Base-by-base conservation (phyloP, 2,888 invertebrate genomes). In the Achlya flavicornis region DNA sequence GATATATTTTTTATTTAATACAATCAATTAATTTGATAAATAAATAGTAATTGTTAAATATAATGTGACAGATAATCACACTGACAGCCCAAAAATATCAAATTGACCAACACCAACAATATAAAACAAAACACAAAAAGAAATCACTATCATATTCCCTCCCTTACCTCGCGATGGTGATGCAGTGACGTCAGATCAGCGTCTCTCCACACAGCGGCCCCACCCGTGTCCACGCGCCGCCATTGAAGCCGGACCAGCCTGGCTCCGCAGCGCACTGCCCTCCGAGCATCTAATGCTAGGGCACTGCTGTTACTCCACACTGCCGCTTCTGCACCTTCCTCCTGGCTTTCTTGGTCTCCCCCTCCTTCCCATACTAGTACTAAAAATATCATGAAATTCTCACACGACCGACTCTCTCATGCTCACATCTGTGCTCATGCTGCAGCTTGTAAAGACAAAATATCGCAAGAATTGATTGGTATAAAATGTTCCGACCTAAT, bases 221-320 rank as follows among this genome's bases (percentile, higher is more conserved):
- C 83, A 3, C 75, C 81, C 0, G 85, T 77, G 59, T 91, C 93
- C 0, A 89, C 91, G 1, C 90, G 71, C 1, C 92, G 77, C 94
- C 94, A 94, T 74, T 94, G 94, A 64, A 94, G 76, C 4, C 93
- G 76, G 53, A 94, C 89, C 0, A 93, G 88, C 4, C 93, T 76
- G 10, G 94, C 92, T 0, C 92, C 92, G 64, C 94, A 94, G 0
- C 90, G 87, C 48, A 93, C 87, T 0, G 93, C 93, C 5, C 93
- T 79, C 1, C 94, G 77, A 1, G 93, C 92, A 73, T 94, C 94
- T 19, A 94, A 63, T 0, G 93, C 93, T 8, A 94, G 70, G 1
- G 92, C 86, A 19, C 90, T 92, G 74, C 93, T 93, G 77, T 94
- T 94, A 67, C 93, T 93, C 94, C 94, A 94, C 11, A 93, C 85